Conservation (phyloP, 2,888 invertebrate genomes). For the Andrena dorsata region DNA sequence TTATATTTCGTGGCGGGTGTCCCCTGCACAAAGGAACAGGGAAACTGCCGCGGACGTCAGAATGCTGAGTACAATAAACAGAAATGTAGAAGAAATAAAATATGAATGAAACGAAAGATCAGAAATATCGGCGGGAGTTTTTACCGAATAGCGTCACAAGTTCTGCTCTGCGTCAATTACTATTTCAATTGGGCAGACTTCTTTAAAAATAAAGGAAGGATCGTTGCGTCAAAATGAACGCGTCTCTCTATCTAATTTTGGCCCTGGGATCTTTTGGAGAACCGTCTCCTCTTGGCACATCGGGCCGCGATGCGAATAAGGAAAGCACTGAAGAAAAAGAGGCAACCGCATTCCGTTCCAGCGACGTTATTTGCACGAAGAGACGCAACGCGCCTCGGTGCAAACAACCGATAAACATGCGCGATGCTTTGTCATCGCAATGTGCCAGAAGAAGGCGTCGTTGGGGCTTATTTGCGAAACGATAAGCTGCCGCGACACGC, state of each 20-base stretch:
- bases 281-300: constrained; percentile 42
- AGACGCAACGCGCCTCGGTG: constrained; percentile 59
- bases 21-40: neutral
- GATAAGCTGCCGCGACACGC: constrained; percentile 64
- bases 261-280: constrained; percentile 34
- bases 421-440: constrained; percentile 71
- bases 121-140: neutral
- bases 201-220: neutral
- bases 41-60: constrained; percentile 20
- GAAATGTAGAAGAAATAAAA: neutral
- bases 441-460: constrained; percentile 43
- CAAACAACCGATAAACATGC: constrained; percentile 75
- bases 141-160: constrained; percentile 7
- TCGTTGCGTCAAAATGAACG: neutral
- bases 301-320: constrained; percentile 47
- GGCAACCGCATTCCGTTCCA: constrained; percentile 65
- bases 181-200: constrained; percentile 28
- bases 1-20: constrained; percentile 13
- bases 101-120: neutral
- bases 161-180: constrained; percentile 6
- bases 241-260: constrained; percentile 42
- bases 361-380: constrained; percentile 61
- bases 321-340: constrained; percentile 57
- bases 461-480: constrained; percentile 67
- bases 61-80: constrained; percentile 4